These are phyloP conservation scores for Aphrocallistes beatrix DNA, from an alignment of 37 sponge, comb jelly and placozoan species.

Conservation along the genomic window DNA sequence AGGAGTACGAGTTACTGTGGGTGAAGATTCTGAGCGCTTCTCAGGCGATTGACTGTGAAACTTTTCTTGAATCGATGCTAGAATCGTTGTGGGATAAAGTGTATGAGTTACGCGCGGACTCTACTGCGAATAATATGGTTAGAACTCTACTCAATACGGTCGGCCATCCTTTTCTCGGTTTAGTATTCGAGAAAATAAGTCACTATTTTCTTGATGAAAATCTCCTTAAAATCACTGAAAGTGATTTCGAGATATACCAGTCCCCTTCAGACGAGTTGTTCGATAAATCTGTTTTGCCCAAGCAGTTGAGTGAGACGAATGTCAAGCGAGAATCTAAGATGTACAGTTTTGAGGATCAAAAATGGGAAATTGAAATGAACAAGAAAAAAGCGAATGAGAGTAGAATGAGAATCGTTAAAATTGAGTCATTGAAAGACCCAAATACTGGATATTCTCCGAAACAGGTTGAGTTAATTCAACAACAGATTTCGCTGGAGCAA, in stretches of 20 bases:
- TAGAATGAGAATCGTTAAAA: background rate
- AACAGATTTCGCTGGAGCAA: background rate
- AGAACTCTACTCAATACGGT: background rate
- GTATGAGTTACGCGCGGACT: background rate
- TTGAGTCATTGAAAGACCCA: background rate
- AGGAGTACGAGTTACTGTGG: background rate
- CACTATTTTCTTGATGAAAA: background rate
- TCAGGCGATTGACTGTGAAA: background rate
- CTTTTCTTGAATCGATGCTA: background rate
- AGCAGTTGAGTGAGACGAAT: constrained; percentile 27
- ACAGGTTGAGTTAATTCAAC: background rate
- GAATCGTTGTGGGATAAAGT: background rate
- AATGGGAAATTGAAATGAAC: constrained; percentile 76
- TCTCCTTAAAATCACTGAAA: background rate
- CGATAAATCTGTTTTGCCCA: constrained; percentile 6
- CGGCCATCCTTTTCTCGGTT: background rate
- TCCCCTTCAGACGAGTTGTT: background rate
- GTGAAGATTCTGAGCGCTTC: background rate
- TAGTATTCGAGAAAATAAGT: background rate
- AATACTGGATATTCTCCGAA: background rate
- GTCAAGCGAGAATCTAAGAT: constrained; percentile 59
- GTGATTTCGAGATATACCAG: constrained; percentile 5
- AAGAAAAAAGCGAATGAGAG: constrained; percentile 13
- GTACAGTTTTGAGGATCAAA: constrained; percentile 84
- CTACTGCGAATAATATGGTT: background rate